Evolutionary conservation across 2,113 vertebrate genomes (phyloP), one percentile per base, ranked within the genome.

Genomic region (Vidua chalybeata): DNA sequence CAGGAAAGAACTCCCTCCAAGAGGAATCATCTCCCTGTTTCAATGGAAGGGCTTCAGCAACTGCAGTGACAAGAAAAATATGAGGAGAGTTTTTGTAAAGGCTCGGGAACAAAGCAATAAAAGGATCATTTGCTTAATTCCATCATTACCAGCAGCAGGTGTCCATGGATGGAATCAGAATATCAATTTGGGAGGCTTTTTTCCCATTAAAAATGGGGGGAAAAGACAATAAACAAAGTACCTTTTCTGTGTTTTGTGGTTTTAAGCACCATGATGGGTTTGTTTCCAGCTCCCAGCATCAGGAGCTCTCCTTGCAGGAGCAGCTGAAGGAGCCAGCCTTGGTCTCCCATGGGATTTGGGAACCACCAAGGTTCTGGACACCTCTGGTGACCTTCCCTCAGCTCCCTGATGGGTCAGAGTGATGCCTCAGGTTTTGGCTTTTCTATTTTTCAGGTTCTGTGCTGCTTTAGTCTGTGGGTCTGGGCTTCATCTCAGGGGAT

Each of bases 81-180:
- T 0, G 54, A 87, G 49, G 9, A 66, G 45, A 88, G 63, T 86
- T 82, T 51, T 55, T 19, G 24, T 17, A 76, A 51, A 92, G 67
- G 20, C 83, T 77, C 0, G 1, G 56, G 85, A 93, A 87, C 33
- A 81, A 91, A 78, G 73, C 61, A 96, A 67, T 79, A 45, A 83
- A 90, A 83, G 56, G 35, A 85, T 93, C 67, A 88, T 88, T 88
- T 88, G 41, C 91, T 92, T 83, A 90, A 90, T 95, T 76, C 62
- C 62, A 39, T 81, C 93, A 75, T 85, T 90, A 63, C 43, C 71
- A 87, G 75, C 77, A 41, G 80, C 89, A 96, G 73, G 76, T 86
- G 76, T 21, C 74, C 49, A n/a, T 1, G 1, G 55, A 20, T 78
- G 51, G 78, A 73, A 52, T 52, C 62, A 56, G 94, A 76, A 76